These are phyloP conservation scores for Mactromeris polynyma DNA, from an alignment of 2,888 invertebrate genomes.

Conservation along the genomic window DNA sequence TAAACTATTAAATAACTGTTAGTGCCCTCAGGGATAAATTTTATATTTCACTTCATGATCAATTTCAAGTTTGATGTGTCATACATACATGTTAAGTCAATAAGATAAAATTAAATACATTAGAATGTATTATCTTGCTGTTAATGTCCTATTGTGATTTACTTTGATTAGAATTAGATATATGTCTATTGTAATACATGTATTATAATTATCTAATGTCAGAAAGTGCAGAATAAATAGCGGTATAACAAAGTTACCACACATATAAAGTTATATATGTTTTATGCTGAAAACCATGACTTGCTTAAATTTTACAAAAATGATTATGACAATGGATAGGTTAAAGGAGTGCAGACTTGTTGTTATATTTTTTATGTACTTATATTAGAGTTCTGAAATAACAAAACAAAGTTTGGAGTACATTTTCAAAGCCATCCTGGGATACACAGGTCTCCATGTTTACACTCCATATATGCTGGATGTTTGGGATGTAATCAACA, in stretches of 20 bases:
- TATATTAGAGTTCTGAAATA: no score
- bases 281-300: neutral
- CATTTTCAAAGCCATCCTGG: no score
- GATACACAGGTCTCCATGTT: no score
- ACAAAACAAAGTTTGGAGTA: no score
- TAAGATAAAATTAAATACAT: neutral
- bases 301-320: no score
- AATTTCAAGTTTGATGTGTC: neutral
- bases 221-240: neutral
- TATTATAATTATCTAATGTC: neutral
- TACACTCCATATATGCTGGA: no score
- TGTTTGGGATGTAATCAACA: no score
- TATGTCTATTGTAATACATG: neutral
- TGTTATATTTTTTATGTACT: no score
- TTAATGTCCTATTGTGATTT: neutral
- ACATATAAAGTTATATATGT: neutral
- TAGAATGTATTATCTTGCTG: neutral
- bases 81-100: neutral
- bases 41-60: neutral
- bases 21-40: neutral
- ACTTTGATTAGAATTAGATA: neutral
- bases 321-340: no score
- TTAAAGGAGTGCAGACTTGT: no score
- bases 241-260: neutral
- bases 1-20: slow-evolving; percentile 7